A percentile compares a stretch with the other conserved stretches of the same genome.
These are phyloP conservation scores for Drosophila sucinea DNA, from an alignment of 1,140 invertebrate genomes.

Conservation along the genomic window DNA sequence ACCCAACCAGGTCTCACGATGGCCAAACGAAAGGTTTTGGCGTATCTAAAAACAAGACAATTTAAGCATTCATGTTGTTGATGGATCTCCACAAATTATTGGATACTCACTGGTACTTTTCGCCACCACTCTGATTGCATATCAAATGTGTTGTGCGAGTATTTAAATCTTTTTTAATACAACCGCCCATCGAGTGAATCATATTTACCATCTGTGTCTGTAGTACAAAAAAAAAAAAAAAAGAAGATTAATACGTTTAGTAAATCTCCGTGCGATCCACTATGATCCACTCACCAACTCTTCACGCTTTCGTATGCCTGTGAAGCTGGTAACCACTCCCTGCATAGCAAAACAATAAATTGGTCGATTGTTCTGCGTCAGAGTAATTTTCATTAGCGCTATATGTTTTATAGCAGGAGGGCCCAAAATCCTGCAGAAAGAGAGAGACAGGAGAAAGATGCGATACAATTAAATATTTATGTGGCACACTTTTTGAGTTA, in stretches of 20 bases:
- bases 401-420: constrained; percentile 90
- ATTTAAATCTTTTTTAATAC: constrained; percentile 94
- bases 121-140: constrained; percentile 92
- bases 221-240: background rate
- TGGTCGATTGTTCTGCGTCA: constrained; percentile 89
- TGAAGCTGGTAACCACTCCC: constrained; percentile 93
- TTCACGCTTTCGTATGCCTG: constrained; percentile 93
- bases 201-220: constrained; percentile 92
- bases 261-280: background rate
- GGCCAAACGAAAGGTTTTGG: constrained; percentile 93
- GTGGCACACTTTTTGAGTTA: constrained; percentile 76
- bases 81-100: too few species aligned
- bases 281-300: constrained; percentile 88
- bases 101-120: constrained; percentile 89
- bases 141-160: constrained; percentile 96
- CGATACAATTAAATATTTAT: constrained; percentile 75
- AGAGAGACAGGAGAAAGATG: constrained; percentile 27
- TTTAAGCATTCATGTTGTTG: too few species aligned
- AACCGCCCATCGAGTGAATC: constrained; percentile 97
- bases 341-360: constrained; percentile 94
- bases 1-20: constrained; percentile 96
- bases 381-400: constrained; percentile 87
- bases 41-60: constrained; percentile 86
- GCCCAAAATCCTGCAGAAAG: constrained; percentile 87
- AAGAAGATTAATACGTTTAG: background rate